Base-by-base conservation (phyloP, 2,888 invertebrate genomes). In the Spodoptera exigua region DNA sequence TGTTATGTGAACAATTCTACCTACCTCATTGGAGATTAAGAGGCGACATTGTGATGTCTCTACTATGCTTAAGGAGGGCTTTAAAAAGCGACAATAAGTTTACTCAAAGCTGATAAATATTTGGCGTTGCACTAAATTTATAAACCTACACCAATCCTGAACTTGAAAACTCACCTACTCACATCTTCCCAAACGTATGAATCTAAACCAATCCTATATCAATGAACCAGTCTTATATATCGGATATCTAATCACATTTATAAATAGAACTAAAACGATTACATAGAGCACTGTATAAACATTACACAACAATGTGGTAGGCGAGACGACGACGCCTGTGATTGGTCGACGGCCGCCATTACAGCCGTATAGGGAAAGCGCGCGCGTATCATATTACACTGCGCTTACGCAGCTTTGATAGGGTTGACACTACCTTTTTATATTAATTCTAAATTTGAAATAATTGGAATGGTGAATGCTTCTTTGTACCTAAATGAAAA, bases 281-380 rank as follows among this genome's bases (percentile, higher is more conserved):
- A 70, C 60, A 70, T 68, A 70, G 64, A 69, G 60, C 68, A 55
- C 44, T 60, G 68, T 70, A 60, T 61, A 52, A 60, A 54, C 47
- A 70, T 69, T 70, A 65, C 68, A 55, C 66, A 69, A 70, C 61
- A 73, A 63, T 68, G 63, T 76, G 70, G 67, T 87, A 89, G 88
- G 90, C 89, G 90, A 83, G 81, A 76, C 70, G 57, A 63, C 69
- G 66, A 56, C 66, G 79, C 63, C 53, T 68, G 74, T 81, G 85
- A 91, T 92, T 91, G 91, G 91, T 78, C 84, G 80, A 61, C 70
- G 77, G 70, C 68, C 64, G 79, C 81, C 83, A 87, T 86, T 84
- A 88, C 79, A 64, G 63, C 91, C 90, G 81, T 92, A 89, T 87
- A 91, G 77, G 92, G 91, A 81, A 86, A 84, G 86, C 88, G 86